phyloP scores from a whole-genome alignment of 2,888 invertebrate genomes.

The Caradrina kadenii region DNA sequence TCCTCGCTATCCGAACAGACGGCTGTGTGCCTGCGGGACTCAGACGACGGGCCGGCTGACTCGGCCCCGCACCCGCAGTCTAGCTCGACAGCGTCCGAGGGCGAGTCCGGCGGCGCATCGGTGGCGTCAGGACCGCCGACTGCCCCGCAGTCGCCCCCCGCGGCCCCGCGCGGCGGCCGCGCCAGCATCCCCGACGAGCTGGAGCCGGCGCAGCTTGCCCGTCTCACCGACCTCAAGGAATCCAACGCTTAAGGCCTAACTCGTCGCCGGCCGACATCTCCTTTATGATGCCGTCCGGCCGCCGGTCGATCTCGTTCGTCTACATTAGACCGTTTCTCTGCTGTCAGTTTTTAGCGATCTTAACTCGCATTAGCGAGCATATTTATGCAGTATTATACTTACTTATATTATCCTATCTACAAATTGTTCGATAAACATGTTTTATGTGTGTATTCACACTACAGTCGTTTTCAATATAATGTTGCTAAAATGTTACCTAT shows the following conservation, averaged over 20 bases:
- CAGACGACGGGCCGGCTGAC: constrained; percentile 90
- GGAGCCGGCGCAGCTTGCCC: constrained; percentile 96
- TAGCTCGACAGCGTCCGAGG: constrained; percentile 93
- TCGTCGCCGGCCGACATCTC: constrained; percentile 29
- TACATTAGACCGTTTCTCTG: constrained; percentile 74
- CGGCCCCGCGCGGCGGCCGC: constrained; percentile 94
- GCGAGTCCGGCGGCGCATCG: constrained; percentile 92
- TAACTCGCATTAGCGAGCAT: constrained; percentile 38
- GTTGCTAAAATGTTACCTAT: constrained; percentile 33
- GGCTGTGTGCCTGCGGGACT: constrained; percentile 83
- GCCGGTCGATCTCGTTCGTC: constrained; percentile 61
- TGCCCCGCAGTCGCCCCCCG: constrained; percentile 90
- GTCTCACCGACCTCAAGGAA: constrained; percentile 96
- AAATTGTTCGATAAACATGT: constrained; percentile 42
- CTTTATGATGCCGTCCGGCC: constrained; percentile 44
- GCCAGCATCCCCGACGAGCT: constrained; percentile 97
- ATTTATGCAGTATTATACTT: constrained; percentile 45
- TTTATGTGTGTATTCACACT: constrained; percentile 59
- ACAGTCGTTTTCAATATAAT: constrained; percentile 42
- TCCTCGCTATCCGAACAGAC: constrained; percentile 88
- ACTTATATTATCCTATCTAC: constrained; percentile 47
- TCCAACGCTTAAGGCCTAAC: constrained; percentile 94
- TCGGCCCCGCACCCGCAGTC: constrained; percentile 91
- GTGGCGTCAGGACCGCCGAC: constrained; percentile 90
- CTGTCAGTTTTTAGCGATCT: constrained; percentile 53